These are phyloP conservation scores for Hemibagrus guttatus DNA, from an alignment of 2,797 vertebrate species.

Conservation along the genomic window DNA sequence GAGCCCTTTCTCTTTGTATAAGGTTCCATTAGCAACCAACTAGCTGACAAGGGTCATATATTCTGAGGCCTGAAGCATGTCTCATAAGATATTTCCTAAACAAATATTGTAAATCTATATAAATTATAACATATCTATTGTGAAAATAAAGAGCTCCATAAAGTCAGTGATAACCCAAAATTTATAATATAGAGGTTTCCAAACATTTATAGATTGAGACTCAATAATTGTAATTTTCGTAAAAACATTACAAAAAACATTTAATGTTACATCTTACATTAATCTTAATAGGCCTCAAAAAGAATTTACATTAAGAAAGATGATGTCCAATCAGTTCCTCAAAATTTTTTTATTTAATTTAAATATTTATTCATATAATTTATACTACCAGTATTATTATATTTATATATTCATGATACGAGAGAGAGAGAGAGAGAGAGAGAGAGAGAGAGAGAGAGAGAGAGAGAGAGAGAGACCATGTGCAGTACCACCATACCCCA, in stretches of 20 bases:
- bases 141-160: neutral
- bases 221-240: too few relatives aligned
- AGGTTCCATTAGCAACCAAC: neutral
- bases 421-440: neutral
- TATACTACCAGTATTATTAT: too few relatives aligned
- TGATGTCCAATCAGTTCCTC: neutral
- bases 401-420: neutral
- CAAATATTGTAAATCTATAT: neutral
- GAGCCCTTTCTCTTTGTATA: neutral
- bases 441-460: neutral
- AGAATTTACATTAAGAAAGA: neutral
- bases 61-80: neutral
- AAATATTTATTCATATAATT: neutral
- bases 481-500: slow-evolving; percentile 7
- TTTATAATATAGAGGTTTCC: neutral
- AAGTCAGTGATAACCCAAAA: neutral
- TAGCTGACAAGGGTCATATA: neutral
- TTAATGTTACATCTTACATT: neutral
- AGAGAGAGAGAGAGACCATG: neutral
- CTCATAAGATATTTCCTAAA: neutral
- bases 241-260: too few relatives aligned
- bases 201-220: neutral
- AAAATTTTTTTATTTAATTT: neutral
- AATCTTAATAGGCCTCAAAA: neutral
- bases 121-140: neutral